These are phyloP conservation scores for Toxotes lorentzi DNA, from an alignment of 2,797 vertebrate species.

Conservation along the genomic window DNA sequence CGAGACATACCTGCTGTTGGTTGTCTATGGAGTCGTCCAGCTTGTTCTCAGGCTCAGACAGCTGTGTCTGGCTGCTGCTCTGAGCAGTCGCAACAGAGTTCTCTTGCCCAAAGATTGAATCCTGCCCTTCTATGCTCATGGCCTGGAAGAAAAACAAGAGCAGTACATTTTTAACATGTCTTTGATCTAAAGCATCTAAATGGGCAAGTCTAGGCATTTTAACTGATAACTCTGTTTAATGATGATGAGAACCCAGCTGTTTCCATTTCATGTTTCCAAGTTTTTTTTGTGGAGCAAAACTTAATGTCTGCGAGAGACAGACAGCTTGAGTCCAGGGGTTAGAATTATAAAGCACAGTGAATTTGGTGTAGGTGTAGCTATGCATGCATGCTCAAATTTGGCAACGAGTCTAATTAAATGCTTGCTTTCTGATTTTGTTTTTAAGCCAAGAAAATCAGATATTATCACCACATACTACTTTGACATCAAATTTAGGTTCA, in stretches of 20 bases:
- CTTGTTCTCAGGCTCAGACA: slow-evolving; percentile 90
- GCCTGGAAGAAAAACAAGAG: slow-evolving; percentile 78
- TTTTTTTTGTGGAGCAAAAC: not conserved
- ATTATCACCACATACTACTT: not conserved
- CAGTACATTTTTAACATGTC: not conserved
- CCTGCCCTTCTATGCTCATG: slow-evolving; percentile 91
- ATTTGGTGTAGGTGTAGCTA: no score
- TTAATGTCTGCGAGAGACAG: not conserved
- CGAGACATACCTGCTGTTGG: slow-evolving; percentile 91
- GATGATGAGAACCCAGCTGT: not conserved
- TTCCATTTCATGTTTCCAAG: not conserved
- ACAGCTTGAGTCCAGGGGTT: not conserved
- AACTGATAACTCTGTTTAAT: not conserved
- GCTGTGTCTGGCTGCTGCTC: slow-evolving; percentile 91
- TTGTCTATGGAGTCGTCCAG: slow-evolving; percentile 96
- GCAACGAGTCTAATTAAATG: no score
- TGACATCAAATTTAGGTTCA: not conserved
- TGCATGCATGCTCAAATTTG: no score
- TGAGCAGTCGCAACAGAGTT: slow-evolving; percentile 90
- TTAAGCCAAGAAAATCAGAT: no score
- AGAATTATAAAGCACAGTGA: no score
- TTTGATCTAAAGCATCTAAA: not conserved
- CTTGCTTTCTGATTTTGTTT: no score
- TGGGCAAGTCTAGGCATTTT: not conserved
- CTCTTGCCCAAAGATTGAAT: slow-evolving; percentile 93